phyloP scores from a whole-genome alignment of 2,797 vertebrate genomes.

The Ciconia nigra region DNA sequence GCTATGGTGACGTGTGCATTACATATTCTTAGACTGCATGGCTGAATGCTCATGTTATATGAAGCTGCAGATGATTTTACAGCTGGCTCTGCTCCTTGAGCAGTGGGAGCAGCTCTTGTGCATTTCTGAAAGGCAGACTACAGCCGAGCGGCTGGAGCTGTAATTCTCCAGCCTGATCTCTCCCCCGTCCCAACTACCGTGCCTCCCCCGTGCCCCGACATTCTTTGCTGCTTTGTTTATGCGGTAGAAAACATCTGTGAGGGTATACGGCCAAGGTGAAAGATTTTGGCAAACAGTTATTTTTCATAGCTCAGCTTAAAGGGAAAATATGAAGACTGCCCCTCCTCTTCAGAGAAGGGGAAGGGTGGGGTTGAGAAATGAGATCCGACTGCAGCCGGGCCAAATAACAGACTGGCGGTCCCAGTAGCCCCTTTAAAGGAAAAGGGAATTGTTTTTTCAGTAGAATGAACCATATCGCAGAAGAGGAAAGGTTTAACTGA shows the following conservation, averaged over 20 bases:
- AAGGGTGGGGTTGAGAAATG: conserved; percentile 56
- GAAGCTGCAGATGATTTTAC: conserved; percentile 25
- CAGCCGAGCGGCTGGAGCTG: conserved; percentile 30
- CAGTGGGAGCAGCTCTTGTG: conserved; percentile 4
- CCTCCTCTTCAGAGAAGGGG: conserved; percentile 38
- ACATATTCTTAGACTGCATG: not conserved
- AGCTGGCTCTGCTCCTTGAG: conserved; percentile 34
- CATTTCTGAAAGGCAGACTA: conserved; percentile 1
- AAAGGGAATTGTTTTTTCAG: conserved; percentile 61
- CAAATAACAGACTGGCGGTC: conserved; percentile 59
- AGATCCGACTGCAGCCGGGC: conserved; percentile 53
- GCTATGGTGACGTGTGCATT: not conserved
- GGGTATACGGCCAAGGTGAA: conserved; percentile 71
- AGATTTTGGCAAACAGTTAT: conserved; percentile 69
- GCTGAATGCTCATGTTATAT: not conserved
- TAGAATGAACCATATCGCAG: conserved; percentile 13
- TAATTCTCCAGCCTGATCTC: conserved; percentile 20
- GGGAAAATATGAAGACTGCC: conserved; percentile 62
- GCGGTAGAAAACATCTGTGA: conserved; percentile 74
- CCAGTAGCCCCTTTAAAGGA: conserved; percentile 51
- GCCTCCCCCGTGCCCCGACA: conserved; percentile 41
- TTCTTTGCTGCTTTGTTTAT: conserved; percentile 76
- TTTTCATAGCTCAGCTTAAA: conserved; percentile 71
- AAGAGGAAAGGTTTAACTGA: conserved; percentile 5
- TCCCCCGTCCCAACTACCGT: not conserved